A percentile compares a stretch with the other conserved stretches of the same genome.
Evolutionary conservation across 2,888 invertebrate genomes (phyloP).

Genomic region (Dasysyrphus albostriatus): DNA sequence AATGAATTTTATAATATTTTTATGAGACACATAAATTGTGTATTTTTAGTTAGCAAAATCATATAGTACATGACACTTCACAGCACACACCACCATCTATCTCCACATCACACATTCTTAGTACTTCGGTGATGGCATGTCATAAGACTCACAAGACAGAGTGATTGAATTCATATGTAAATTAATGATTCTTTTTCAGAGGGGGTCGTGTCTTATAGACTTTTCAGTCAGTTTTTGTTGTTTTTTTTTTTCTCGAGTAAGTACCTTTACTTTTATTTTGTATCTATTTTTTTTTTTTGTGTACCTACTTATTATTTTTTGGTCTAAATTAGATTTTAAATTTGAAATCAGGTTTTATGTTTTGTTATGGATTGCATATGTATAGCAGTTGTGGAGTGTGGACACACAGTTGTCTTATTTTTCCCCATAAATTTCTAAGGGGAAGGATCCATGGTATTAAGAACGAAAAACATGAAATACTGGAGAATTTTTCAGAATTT

Average conservation of each 20-base stretch:
- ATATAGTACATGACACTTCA: conserved; percentile 40
- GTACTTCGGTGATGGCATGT: conserved; percentile 49
- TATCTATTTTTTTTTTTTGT: conserved; percentile 17
- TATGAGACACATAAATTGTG: conserved; percentile 73
- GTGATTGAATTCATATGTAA: conserved; percentile 78
- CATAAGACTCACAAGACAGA: conserved; percentile 50
- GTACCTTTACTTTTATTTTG: conserved; percentile 19
- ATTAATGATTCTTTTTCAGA: conserved; percentile 73
- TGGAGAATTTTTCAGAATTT: too few species aligned
- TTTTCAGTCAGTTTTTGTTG: conserved; percentile 3
- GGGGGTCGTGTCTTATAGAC: conserved; percentile 21
- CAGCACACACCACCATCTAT: conserved; percentile 18
- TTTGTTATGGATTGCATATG: neutral
- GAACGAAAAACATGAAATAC: too few species aligned
- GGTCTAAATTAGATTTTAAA: conserved; percentile 44
- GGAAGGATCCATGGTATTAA: too few species aligned
- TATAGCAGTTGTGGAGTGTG: neutral
- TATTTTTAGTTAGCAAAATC: conserved; percentile 71
- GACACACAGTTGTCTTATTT: neutral
- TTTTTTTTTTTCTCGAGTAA: neutral
- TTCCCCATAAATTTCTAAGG: neutral
- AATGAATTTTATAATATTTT: conserved; percentile 73
- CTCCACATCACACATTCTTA: conserved; percentile 16
- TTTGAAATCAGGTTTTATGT: conserved; percentile 29
- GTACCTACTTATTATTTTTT: conserved; percentile 36